These are phyloP conservation scores for Otocyon megalotis DNA, from an alignment of 2,113 vertebrate genomes.

Conservation along the genomic window DNA sequence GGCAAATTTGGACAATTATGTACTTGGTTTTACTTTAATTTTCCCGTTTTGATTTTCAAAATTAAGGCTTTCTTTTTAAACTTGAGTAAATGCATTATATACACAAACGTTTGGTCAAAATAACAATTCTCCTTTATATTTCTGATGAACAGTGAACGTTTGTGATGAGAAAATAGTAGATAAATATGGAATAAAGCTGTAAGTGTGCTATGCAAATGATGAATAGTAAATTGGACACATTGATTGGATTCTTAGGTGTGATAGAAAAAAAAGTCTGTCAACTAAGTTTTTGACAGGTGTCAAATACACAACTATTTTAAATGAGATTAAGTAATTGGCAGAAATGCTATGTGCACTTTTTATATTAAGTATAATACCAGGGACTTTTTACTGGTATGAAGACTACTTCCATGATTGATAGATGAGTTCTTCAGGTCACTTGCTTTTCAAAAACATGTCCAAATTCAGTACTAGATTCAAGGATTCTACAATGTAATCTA, in stretches of 20 bases:
- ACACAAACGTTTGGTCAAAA: neutral
- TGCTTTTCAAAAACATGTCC: neutral
- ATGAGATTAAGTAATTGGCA: conserved; percentile 74
- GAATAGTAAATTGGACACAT: conserved; percentile 83
- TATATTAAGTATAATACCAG: conserved; percentile 51
- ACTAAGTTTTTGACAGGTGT: conserved; percentile 80
- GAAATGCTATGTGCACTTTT: neutral
- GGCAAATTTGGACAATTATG: neutral
- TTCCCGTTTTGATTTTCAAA: neutral
- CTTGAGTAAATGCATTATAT: neutral
- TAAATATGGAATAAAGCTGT: conserved; percentile 79
- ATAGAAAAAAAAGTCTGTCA: conserved; percentile 77
- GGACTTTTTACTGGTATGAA: conserved; percentile 56
- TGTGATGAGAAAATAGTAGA: conserved; percentile 77
- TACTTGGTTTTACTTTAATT: neutral
- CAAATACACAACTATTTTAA: conserved; percentile 72
- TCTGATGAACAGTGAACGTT: conserved; percentile 64
- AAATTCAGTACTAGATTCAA: neutral
- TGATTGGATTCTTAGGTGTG: conserved; percentile 80
- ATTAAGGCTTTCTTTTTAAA: neutral
- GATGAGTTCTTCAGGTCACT: neutral
- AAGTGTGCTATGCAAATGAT: conserved; percentile 81
- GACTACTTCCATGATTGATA: conserved; percentile 1
- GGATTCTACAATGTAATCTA: neutral
- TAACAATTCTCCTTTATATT: conserved; percentile 69